Base-by-base conservation (phyloP, 2,113 vertebrate genomes). In the Pteropus alecto region DNA sequence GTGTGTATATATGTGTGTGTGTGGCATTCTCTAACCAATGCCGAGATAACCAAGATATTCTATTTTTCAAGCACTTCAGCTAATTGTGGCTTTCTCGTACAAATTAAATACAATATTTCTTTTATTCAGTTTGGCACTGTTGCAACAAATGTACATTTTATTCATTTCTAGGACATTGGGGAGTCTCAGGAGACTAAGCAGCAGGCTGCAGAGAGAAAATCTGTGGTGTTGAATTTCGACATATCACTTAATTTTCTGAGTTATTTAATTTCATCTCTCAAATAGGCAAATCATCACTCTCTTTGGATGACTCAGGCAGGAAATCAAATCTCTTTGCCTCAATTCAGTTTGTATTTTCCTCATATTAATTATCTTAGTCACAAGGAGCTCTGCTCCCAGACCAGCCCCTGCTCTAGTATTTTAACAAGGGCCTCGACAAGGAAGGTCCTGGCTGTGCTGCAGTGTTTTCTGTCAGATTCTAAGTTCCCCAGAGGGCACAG, bases 301-400 rank as follows among this genome's bases (percentile, higher is more conserved):
- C 46, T 87, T 74, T 82, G 87, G 78, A 84, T 76, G 63, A 87
- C n/a, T 93, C 90, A 76, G 43, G 30, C 63, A 90, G 78, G 63
- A 97, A 96, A 96, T 93, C 61, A 83, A 94, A 82, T 90, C 48
- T 71, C 61, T 90, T 83, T 87, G 90, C 90, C 82, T 82, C 77
- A 68, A 54, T 63, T 96, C 76, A 18, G 65, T 91, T 95, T 87
- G 88, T 61, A 54, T 90, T 95, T 97, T 78, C 48, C 56, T 73
- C 91, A 82, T 35, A 73, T 88, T 86, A 76, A 94, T 95, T 61
- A 85, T 43, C 68, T 56, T 18, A 24, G 76, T 88, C 41, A 48
- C 58, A 18, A 24, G 24, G 22, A 38, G 61, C 18, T 33, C 28
- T 48, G 28, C 46, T 61, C 70, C 71, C 26, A 56, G 18, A 43